These are phyloP conservation scores for Percina caprodes DNA, from an alignment of 2,113 vertebrate species.

Conservation along the genomic window DNA sequence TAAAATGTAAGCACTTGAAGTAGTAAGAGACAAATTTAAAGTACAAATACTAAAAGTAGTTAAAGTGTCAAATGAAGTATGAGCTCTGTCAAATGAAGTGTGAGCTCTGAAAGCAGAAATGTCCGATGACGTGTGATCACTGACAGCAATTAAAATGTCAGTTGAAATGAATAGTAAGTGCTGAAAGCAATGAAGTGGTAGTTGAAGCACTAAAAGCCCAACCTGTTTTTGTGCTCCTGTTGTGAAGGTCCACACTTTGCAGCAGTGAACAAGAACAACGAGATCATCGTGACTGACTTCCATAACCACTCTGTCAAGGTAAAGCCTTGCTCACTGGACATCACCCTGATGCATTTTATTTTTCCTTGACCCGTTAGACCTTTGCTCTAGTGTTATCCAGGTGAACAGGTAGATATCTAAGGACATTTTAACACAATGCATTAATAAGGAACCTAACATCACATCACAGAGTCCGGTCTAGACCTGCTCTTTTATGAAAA, in stretches of 20 bases:
- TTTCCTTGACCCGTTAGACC: too few species aligned
- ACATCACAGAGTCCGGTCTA: too few species aligned
- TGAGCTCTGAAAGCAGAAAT: not conserved
- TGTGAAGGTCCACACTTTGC: conserved; percentile 92
- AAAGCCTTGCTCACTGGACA: conserved; percentile 13
- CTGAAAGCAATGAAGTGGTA: not conserved
- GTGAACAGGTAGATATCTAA: not conserved
- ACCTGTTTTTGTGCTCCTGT: not conserved
- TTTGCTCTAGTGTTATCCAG: not conserved
- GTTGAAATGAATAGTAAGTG: too few species aligned
- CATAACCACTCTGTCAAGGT: conserved; percentile 99
- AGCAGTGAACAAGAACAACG: conserved; percentile 98
- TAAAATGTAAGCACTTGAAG: not conserved
- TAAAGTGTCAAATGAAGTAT: not conserved
- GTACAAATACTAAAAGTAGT: not conserved
- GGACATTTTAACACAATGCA: not conserved
- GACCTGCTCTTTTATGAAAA: too few species aligned
- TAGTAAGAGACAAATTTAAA: not conserved
- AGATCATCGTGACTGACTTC: conserved; percentile 98
- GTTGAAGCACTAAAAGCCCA: fast-evolving
- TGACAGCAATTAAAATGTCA: not conserved
- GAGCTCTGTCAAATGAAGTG: too few species aligned
- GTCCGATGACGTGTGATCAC: not conserved
- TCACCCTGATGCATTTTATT: fast-evolving
- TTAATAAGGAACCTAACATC: not conserved